Conservation (phyloP, 2,113 vertebrate genomes). For the Aldabrachelys gigantea region DNA sequence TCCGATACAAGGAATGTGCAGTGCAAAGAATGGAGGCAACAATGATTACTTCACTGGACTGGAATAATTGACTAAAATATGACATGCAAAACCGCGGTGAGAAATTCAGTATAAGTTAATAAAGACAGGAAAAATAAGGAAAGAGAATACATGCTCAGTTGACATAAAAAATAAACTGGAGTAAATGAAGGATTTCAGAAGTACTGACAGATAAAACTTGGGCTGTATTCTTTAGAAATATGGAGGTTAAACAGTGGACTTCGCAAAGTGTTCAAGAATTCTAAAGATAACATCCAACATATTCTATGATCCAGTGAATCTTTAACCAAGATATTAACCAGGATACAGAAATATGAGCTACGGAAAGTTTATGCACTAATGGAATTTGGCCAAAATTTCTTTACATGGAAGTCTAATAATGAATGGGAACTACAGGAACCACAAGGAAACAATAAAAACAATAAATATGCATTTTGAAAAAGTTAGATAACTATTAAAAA, state of each 20-base stretch:
- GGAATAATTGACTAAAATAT: background rate
- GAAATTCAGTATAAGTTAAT: background rate
- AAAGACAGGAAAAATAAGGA: background rate
- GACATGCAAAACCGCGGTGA: background rate
- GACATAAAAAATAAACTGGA: background rate
- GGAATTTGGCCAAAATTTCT: background rate
- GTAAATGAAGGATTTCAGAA: background rate
- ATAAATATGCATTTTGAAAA: background rate
- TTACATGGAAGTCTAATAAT: background rate
- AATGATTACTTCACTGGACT: background rate
- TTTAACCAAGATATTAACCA: background rate
- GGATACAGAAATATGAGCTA: background rate
- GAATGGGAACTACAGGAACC: background rate
- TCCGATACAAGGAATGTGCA: background rate
- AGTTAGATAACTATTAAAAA: background rate
- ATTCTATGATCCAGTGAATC: background rate
- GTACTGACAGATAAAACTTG: background rate
- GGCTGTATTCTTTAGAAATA: background rate
- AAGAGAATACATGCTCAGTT: background rate
- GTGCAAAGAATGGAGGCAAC: background rate
- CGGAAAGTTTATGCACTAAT: background rate
- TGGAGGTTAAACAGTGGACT: rapidly evolving
- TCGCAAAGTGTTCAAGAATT: rapidly evolving
- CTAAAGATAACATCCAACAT: background rate
- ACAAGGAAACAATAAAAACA: background rate